Conservation (phyloP, 37 sponge, comb jelly and placozoan species). For the Hexactinellida sp. region DNA sequence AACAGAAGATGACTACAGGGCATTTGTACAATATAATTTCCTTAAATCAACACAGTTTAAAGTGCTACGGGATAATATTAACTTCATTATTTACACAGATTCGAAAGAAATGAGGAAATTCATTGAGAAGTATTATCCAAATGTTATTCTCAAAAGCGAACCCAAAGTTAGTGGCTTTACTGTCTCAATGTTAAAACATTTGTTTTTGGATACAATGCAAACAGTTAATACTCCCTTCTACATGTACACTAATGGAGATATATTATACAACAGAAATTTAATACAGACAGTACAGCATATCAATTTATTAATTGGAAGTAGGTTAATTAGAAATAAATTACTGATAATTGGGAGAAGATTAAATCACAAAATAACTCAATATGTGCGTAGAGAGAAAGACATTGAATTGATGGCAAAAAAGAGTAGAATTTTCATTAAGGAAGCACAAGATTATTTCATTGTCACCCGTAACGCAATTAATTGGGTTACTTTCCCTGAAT, state of each 20-base stretch:
- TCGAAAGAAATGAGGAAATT: background rate
- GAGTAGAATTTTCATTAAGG: background rate
- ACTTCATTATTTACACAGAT: background rate
- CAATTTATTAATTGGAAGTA: background rate
- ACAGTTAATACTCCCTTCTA: background rate
- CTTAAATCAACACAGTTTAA: background rate
- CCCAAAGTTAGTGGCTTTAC: background rate
- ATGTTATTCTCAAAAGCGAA: background rate
- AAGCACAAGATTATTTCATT: slow-evolving; percentile 16
- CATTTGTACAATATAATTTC: slow-evolving; percentile 10
- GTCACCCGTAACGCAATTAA: background rate
- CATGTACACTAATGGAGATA: background rate
- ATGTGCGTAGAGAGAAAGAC: background rate
- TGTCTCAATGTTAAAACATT: background rate
- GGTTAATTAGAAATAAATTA: background rate
- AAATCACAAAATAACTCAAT: background rate
- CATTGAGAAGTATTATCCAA: background rate
- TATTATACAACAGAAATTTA: background rate
- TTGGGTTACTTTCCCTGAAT: background rate
- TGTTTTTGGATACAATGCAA: background rate
- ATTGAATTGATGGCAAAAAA: background rate
- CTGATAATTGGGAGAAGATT: background rate
- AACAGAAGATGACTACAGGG: background rate
- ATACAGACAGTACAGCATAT: background rate
- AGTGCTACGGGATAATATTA: background rate